Conservation (phyloP, 2,113 vertebrate species). For the Saguinus imperator region DNA sequence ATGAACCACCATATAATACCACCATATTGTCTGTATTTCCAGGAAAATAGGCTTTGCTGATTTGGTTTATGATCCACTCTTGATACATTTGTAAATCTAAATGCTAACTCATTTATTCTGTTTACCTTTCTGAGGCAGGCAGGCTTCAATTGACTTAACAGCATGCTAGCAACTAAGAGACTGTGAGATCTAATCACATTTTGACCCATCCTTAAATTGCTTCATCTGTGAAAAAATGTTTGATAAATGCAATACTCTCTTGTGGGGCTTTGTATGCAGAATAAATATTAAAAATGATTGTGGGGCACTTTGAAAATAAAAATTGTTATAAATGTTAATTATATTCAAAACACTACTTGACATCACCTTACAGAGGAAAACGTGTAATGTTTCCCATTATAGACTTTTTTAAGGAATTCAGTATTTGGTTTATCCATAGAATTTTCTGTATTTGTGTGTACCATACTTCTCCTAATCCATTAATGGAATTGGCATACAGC, state of each 20-base stretch:
- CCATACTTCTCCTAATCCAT: background rate
- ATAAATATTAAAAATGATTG: conserved; percentile 36
- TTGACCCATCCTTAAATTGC: conserved; percentile 42
- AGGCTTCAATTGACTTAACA: conserved; percentile 30
- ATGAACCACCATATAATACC: background rate
- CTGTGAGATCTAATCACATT: conserved; percentile 57
- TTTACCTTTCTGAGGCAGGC: conserved; percentile 34
- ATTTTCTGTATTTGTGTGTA: background rate
- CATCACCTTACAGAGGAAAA: conserved; percentile 10
- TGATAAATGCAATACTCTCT: background rate
- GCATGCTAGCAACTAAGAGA: background rate
- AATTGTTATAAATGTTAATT: conserved; percentile 4
- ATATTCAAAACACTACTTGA: conserved; percentile 37
- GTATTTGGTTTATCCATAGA: conserved; percentile 8
- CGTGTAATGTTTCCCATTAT: background rate
- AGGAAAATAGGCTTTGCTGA: background rate
- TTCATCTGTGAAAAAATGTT: conserved; percentile 32
- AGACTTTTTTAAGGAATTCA: conserved; percentile 12
- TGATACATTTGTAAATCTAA: conserved; percentile 54
- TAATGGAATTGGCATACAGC: conserved; percentile 27
- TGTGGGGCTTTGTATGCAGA: background rate
- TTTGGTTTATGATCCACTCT: conserved; percentile 3
- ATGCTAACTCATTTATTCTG: conserved; percentile 43
- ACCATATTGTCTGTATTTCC: background rate
- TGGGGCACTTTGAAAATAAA: background rate